Evolutionary conservation across 2,888 invertebrate species (phyloP), one percentile per base, ranked within the genome.

Genomic region (Prosopocoilus inquinatus): DNA sequence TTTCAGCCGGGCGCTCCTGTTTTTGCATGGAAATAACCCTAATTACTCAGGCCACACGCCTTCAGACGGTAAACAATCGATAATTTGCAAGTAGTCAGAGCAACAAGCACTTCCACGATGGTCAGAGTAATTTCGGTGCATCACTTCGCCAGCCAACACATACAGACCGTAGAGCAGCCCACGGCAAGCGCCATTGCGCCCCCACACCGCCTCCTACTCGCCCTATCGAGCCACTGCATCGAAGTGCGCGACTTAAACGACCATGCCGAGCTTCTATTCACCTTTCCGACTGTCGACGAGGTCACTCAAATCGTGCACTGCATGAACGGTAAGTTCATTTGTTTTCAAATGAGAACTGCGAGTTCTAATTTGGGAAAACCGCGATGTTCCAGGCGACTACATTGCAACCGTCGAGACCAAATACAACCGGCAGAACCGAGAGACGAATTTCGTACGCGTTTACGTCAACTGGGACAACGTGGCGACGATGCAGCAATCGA

Each of bases 381-480:
- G 20, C 4, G 2, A n/a, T 11, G 28, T 71, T 73, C 13, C 64
- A 84, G 84, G 83, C 36, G 84, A 87, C 68, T 89, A 85, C 71
- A 81, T 88, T 3, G 84, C 82, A 1, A 84, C 87, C 0, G 66
- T 88, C 56, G 88, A 88, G 74, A 80, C 80, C 16, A 84, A 84
- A 70, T 76, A 73, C 59, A 77, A 79, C 65, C 67, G 79, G 11
- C 74, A 79, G 63, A 79, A 73, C 65, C 77, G 70, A 20, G 75
- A 75, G 53, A 74, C 70, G 61, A 82, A 75, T 73, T 87, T 86
- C 64, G 82, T 84, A n/a, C 79, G 90, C 53, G 82, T 89, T 16
- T 91, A 91, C 70, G 83, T 89, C 2, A 88, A 90, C 70, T 90
- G 90, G 86, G 85, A 87, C 69, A 78, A 81, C 51, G 78, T 81